These are phyloP conservation scores for Hirundo rustica DNA, from an alignment of 2,797 vertebrate genomes.

Conservation along the genomic window DNA sequence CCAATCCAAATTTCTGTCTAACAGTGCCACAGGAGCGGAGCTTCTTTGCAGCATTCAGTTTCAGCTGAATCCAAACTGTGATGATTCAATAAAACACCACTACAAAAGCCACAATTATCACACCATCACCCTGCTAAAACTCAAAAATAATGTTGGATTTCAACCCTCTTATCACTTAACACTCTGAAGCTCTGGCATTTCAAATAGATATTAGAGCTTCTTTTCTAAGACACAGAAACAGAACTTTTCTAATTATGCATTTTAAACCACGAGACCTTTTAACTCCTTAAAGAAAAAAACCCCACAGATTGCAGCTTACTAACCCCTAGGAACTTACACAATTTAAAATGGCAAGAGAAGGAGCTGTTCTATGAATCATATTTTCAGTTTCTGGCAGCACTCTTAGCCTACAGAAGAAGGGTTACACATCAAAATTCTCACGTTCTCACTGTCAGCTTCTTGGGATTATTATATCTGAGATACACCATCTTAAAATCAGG, in stretches of 20 bases:
- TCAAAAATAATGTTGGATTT: background rate
- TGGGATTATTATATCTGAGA: background rate
- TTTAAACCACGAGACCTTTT: background rate
- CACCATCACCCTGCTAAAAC: background rate
- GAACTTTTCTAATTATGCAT: background rate
- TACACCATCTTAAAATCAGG: background rate
- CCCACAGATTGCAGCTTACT: background rate
- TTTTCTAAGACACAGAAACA: background rate
- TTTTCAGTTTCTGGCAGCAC: slow-evolving; percentile 5
- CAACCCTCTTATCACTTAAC: background rate
- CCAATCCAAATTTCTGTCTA: background rate
- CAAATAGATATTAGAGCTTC: background rate
- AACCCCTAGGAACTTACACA: background rate
- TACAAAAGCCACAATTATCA: background rate
- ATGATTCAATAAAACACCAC: background rate
- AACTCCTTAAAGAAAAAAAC: background rate
- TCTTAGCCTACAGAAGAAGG: background rate
- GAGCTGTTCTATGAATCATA: background rate
- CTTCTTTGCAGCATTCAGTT: background rate
- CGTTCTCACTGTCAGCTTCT: background rate
- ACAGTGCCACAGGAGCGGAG: background rate
- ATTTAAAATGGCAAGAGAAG: background rate
- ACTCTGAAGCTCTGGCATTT: background rate
- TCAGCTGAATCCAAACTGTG: background rate
- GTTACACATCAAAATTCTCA: background rate